Conservation (phyloP, 2,888 invertebrate genomes). For the Blastobasis adustella region DNA sequence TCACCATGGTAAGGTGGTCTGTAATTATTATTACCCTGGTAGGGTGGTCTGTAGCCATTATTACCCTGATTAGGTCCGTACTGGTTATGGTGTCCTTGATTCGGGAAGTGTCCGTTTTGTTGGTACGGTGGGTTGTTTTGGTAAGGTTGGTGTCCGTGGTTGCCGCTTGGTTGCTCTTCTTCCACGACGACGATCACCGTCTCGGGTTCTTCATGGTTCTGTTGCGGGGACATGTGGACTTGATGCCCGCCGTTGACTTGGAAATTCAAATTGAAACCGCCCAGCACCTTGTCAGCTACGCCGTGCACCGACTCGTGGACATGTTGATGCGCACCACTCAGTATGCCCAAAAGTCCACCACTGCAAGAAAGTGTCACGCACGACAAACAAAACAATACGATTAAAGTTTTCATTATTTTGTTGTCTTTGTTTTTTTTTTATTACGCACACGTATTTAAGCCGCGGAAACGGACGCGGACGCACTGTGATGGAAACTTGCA, state of each 20-base stretch:
- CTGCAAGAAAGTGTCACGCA: conserved; percentile 17
- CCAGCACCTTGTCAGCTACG: conserved; percentile 35
- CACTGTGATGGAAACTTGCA: no score
- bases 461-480: conserved; percentile 6
- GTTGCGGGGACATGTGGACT: conserved; percentile 6
- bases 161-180: conserved; percentile 19
- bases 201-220: conserved; percentile 16
- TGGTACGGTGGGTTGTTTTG: neutral
- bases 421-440: no score
- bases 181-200: conserved; percentile 33
- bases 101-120: neutral
- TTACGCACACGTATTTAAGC: conserved; percentile 2
- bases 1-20: conserved; percentile 12
- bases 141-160: conserved; percentile 4
- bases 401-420: conserved; percentile 15
- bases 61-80: conserved; percentile 17
- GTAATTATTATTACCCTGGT: conserved; percentile 3
- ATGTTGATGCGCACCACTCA: conserved; percentile 27
- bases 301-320: conserved; percentile 30
- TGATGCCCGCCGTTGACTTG: conserved; percentile 15
- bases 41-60: conserved; percentile 8
- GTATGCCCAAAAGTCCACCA: conserved; percentile 21
- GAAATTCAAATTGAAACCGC: conserved; percentile 28
- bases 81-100: conserved; percentile 15
- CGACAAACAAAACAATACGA: conserved; percentile 15